These are phyloP conservation scores for Karalla daura DNA, from an alignment of 2,797 vertebrate genomes.

Conservation along the genomic window DNA sequence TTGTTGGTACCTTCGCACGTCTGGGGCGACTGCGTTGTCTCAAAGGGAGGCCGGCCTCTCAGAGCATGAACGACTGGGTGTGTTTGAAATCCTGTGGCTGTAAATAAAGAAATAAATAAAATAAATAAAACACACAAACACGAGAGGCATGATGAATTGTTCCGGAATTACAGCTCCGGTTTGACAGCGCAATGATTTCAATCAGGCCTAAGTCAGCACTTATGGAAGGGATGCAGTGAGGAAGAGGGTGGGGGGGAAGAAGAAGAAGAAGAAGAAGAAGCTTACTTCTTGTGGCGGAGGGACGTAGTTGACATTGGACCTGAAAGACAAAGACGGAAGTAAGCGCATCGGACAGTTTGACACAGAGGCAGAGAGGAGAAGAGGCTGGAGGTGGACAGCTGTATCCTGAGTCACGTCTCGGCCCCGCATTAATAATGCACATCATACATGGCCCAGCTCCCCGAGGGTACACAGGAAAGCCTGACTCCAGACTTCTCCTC, in stretches of 20 bases:
- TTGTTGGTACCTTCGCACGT: slow-evolving; percentile 65
- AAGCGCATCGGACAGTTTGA: slow-evolving; percentile 47
- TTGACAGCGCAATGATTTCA: not conserved
- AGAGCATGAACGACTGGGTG: slow-evolving; percentile 95
- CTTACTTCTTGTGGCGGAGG: slow-evolving; percentile 84
- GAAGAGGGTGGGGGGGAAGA: not conserved
- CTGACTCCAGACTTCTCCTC: slow-evolving; percentile 4
- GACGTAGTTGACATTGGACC: slow-evolving; percentile 82
- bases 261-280: not conserved
- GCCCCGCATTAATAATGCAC: slow-evolving; percentile 60
- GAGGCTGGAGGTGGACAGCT: slow-evolving; percentile 48
- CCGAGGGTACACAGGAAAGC: slow-evolving; percentile 13
- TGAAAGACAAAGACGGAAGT: slow-evolving; percentile 68
- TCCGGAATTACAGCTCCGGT: not conserved
- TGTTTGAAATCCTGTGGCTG: slow-evolving; percentile 95
- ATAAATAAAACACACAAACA: no score
- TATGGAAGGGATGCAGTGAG: not conserved
- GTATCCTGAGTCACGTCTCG: slow-evolving; percentile 60
- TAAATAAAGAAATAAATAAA: slow-evolving; percentile 5
- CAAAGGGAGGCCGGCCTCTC: slow-evolving; percentile 68
- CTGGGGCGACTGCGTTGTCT: slow-evolving; percentile 6
- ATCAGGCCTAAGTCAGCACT: slow-evolving; percentile 34
- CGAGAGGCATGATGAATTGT: not conserved
- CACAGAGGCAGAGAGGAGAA: slow-evolving; percentile 31
- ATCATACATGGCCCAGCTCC: slow-evolving; percentile 42